A percentile compares a stretch with the other conserved stretches of the same genome.
phyloP scores from a whole-genome alignment of 2,888 invertebrate species.

The Drosophila incognita region DNA sequence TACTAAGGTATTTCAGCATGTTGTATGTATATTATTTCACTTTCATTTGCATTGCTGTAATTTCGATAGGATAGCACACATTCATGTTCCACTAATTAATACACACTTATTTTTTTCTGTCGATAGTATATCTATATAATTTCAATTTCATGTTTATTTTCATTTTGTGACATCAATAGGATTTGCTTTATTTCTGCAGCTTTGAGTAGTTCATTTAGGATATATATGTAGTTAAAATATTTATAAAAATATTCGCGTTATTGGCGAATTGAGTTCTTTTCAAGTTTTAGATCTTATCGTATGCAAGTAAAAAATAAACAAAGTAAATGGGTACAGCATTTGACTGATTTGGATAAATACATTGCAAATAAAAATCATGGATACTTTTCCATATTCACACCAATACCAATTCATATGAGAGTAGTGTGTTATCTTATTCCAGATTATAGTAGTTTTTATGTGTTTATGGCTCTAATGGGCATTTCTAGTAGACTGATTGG shows the following conservation, averaged over 20 bases:
- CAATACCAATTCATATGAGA: slow-evolving; percentile 23
- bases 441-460: slow-evolving; percentile 19
- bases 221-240: slow-evolving; percentile 48
- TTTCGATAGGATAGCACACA: slow-evolving; percentile 68
- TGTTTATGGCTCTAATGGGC: slow-evolving; percentile 38
- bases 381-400: slow-evolving; percentile 28
- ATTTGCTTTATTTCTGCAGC: slow-evolving; percentile 17
- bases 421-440: slow-evolving; percentile 22
- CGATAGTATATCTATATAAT: slow-evolving; percentile 46
- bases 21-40: slow-evolving; percentile 19
- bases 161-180: slow-evolving; percentile 50
- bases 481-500: slow-evolving; percentile 58
- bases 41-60: slow-evolving; percentile 34
- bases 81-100: slow-evolving; percentile 44
- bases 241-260: slow-evolving; percentile 59
- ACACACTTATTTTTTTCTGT: slow-evolving; percentile 6
- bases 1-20: slow-evolving; percentile 37
- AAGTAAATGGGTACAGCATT: slow-evolving; percentile 38
- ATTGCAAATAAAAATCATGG: slow-evolving; percentile 28
- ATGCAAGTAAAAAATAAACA: slow-evolving; percentile 21
- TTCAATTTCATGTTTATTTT: slow-evolving; percentile 30
- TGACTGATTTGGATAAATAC: slow-evolving; percentile 23
- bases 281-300: slow-evolving; percentile 28
- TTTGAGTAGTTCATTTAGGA: slow-evolving; percentile 34
- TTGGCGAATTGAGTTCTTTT: slow-evolving; percentile 41